Evolutionary conservation across 2,113 vertebrate species (phyloP).

Genomic region (Istiophorus platypterus): DNA sequence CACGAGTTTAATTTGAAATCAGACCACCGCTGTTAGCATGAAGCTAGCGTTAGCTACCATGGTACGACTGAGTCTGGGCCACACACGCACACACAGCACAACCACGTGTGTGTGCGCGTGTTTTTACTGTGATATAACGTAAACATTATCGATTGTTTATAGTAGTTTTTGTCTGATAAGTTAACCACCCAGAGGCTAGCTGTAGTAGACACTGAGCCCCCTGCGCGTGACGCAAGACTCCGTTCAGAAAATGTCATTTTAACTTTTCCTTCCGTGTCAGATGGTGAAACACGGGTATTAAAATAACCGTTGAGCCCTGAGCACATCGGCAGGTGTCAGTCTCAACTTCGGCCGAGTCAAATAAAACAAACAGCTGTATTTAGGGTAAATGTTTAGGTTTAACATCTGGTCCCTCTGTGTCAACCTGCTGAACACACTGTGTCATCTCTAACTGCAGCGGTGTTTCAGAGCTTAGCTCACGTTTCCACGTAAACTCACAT

Average conservation of each 20-base stretch:
- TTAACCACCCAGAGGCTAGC: no score
- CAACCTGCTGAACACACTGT: no score
- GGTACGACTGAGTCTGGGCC: background rate
- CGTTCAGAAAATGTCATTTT: background rate
- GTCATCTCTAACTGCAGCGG: no score
- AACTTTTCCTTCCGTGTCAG: background rate
- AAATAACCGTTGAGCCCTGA: accelerated
- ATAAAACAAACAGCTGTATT: accelerated
- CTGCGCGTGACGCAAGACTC: background rate
- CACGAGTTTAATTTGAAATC: background rate
- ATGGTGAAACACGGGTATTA: background rate
- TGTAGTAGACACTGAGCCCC: background rate
- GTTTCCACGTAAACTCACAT: no score
- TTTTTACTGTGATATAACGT: background rate
- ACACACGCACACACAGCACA: background rate
- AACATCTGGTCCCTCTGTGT: background rate
- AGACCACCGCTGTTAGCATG: slow-evolving; percentile 7
- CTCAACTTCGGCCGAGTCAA: background rate
- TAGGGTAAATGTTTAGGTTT: background rate
- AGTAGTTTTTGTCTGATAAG: background rate
- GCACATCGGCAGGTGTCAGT: background rate
- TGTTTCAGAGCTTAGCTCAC: no score
- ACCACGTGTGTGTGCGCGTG: background rate
- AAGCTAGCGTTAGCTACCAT: background rate
- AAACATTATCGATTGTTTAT: background rate